Percentiles rank a stretch among this genome's conserved stretches.
Evolutionary conservation across 1,140 invertebrate genomes (phyloP).

Genomic region (Fopius arisanus): DNA sequence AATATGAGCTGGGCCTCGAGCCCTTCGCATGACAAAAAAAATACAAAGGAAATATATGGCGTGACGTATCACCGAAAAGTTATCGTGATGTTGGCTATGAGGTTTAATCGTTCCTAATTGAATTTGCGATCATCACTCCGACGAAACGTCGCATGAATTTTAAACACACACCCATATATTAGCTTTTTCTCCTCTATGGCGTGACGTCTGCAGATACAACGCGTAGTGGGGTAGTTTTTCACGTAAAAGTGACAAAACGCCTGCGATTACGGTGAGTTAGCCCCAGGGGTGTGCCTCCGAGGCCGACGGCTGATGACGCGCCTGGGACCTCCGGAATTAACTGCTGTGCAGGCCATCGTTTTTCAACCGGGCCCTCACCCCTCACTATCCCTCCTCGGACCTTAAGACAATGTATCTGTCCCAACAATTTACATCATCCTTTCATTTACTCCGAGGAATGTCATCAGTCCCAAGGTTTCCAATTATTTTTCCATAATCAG

Average conservation of each 20-base stretch:
- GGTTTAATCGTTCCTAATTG: slow-evolving; percentile 36
- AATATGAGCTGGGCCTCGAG: neutral
- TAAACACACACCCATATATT: neutral
- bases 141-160: neutral
- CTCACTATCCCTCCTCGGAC: neutral
- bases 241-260: slow-evolving; percentile 54
- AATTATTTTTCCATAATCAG: too few relatives aligned
- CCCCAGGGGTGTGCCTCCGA: slow-evolving; percentile 34
- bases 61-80: neutral
- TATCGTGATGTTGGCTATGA: slow-evolving; percentile 24
- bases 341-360: slow-evolving; percentile 41
- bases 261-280: slow-evolving; percentile 46
- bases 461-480: too few relatives aligned
- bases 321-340: slow-evolving; percentile 52
- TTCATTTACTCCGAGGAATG: too few relatives aligned
- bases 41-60: neutral
- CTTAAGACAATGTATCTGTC: slow-evolving; percentile 6
- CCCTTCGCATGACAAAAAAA: neutral
- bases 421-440: neutral
- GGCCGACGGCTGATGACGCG: slow-evolving; percentile 45
- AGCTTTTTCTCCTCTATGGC: neutral
- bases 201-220: neutral
- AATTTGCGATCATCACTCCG: slow-evolving; percentile 31
- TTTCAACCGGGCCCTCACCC: slow-evolving; percentile 39
- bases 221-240: slow-evolving; percentile 24